These are phyloP conservation scores for Apaloderma vittatum DNA, from an alignment of 2,113 vertebrate genomes.

Conservation along the genomic window DNA sequence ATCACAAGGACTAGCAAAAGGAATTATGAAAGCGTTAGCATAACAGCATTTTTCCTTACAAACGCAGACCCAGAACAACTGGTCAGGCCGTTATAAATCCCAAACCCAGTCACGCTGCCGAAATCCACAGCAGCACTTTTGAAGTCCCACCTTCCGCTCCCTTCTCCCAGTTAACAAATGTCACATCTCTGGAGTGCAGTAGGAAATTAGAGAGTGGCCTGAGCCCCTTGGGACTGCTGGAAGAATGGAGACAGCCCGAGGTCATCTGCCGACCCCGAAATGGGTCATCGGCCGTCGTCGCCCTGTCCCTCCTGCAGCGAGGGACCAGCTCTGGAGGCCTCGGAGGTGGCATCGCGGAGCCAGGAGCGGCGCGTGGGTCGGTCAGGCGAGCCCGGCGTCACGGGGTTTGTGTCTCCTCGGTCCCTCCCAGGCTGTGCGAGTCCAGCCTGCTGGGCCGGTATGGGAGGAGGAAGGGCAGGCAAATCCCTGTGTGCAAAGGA, in stretches of 20 bases:
- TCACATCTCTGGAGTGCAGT: accelerated
- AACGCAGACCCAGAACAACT: background rate
- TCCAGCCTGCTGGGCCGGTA: constrained; percentile 28
- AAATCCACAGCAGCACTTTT: background rate
- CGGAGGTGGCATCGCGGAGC: background rate
- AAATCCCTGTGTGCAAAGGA: background rate
- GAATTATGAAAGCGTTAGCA: background rate
- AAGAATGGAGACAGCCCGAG: accelerated
- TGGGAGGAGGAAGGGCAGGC: background rate
- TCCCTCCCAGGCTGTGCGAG: background rate
- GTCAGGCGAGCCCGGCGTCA: background rate
- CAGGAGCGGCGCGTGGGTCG: background rate
- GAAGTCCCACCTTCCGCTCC: background rate
- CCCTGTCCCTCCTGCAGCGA: background rate
- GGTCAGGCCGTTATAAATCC: accelerated
- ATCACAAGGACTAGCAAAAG: background rate
- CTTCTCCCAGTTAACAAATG: background rate
- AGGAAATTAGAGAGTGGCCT: background rate
- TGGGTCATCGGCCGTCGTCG: accelerated
- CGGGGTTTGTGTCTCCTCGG: background rate
- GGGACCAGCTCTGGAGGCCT: background rate
- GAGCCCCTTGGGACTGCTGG: background rate
- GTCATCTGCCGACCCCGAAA: too few relatives aligned
- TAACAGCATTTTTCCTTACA: background rate
- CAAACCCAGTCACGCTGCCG: background rate